phyloP scores from a whole-genome alignment of 1,140 invertebrate genomes.

The Cylas formicarius region DNA sequence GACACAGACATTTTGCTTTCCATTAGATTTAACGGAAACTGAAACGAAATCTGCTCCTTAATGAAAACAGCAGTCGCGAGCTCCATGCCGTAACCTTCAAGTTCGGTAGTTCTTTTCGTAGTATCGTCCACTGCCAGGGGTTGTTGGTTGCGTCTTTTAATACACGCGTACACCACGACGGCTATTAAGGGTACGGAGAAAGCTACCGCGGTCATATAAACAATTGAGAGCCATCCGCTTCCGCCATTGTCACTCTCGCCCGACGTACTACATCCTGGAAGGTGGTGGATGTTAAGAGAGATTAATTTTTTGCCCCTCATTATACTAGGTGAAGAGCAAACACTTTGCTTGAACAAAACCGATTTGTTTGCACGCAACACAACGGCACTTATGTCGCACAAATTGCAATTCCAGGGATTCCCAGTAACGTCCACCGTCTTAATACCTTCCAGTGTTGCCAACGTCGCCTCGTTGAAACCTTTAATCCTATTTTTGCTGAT shows the following conservation, averaged over 20 bases:
- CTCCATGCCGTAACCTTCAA: conserved; percentile 24
- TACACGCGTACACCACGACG: conserved; percentile 37
- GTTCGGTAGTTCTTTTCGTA: conserved; percentile 28
- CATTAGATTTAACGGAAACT: conserved; percentile 41
- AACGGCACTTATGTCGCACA: conserved; percentile 52
- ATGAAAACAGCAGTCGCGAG: conserved; percentile 34
- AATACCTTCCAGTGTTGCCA: conserved; percentile 48
- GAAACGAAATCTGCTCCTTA: conserved; percentile 41
- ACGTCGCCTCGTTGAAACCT: conserved; percentile 49
- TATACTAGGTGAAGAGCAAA: conserved; percentile 35
- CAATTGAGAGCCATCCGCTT: conserved; percentile 7
- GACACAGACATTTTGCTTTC: conserved; percentile 37
- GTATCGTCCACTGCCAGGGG: too few relatives aligned
- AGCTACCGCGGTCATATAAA: conserved; percentile 33
- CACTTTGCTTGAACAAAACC: conserved; percentile 26
- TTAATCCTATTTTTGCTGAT: conserved; percentile 55
- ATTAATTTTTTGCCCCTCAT: conserved; percentile 30
- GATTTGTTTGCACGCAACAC: conserved; percentile 42
- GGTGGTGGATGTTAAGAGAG: conserved; percentile 28
- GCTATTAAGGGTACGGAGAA: conserved; percentile 34
- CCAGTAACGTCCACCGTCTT: conserved; percentile 48
- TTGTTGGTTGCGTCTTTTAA: conserved; percentile 27
- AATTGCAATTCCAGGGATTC: conserved; percentile 60
- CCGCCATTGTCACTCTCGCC: conserved; percentile 15
- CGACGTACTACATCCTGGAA: conserved; percentile 28